phyloP scores from a whole-genome alignment of 2,888 invertebrate genomes.

The Bellardia pandia region DNA sequence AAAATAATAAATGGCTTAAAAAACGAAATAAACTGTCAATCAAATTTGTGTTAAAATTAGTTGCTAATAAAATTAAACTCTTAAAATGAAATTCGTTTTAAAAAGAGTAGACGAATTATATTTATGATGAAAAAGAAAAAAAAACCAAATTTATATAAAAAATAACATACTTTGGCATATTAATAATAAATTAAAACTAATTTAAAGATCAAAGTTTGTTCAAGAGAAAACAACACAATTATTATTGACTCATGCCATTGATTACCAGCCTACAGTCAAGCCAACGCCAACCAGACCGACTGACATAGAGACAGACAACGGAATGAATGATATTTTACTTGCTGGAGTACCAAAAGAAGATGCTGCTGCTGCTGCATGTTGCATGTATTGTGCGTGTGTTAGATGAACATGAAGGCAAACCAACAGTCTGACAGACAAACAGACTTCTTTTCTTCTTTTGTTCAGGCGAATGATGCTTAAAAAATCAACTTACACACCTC shows the following conservation, averaged over 20 bases:
- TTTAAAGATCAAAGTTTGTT: slow-evolving; percentile 69
- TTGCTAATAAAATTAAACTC: slow-evolving; percentile 55
- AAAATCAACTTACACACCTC: slow-evolving; percentile 32
- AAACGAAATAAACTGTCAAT: slow-evolving; percentile 52
- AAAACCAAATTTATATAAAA: background rate
- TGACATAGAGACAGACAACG: background rate
- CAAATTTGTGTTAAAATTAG: slow-evolving; percentile 64
- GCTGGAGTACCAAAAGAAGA: background rate
- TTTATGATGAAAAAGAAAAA: background rate
- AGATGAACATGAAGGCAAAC: background rate
- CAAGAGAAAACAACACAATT: slow-evolving; percentile 51
- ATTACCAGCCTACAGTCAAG: slow-evolving; percentile 44
- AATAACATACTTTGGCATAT: slow-evolving; percentile 55
- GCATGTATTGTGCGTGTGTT: background rate
- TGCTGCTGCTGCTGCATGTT: background rate
- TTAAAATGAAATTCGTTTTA: slow-evolving; percentile 36
- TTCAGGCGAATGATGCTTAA: slow-evolving; percentile 17
- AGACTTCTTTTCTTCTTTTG: slow-evolving; percentile 26
- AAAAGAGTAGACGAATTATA: slow-evolving; percentile 28
- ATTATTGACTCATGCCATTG: slow-evolving; percentile 69
- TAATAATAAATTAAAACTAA: slow-evolving; percentile 71
- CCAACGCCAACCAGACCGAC: slow-evolving; percentile 4
- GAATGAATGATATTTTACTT: slow-evolving; percentile 25
- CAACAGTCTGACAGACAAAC: slow-evolving; percentile 38
- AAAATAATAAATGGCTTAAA: slow-evolving; percentile 22